Percentiles rank a stretch among this genome's conserved stretches.
phyloP scores from a whole-genome alignment of 2,888 invertebrate genomes.

The Noctua fimbriata region DNA sequence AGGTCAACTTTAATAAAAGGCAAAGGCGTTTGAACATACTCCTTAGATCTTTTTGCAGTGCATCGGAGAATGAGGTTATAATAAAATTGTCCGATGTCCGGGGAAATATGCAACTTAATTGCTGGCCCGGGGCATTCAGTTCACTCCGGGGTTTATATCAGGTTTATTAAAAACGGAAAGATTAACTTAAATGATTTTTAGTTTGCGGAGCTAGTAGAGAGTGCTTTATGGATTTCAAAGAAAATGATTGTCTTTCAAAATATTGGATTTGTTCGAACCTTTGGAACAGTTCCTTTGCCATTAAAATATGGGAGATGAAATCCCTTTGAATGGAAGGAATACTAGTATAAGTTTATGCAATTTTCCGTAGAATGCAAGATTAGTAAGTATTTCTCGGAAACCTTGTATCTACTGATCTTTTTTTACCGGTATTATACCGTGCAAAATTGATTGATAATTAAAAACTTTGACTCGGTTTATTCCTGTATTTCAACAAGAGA shows the following conservation, averaged over 20 bases:
- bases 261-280: neutral
- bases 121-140: constrained; percentile 53
- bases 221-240: neutral
- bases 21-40: constrained; percentile 52
- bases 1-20: constrained; percentile 60
- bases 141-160: constrained; percentile 15
- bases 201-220: neutral
- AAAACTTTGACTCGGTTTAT: neutral
- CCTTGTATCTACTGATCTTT: neutral
- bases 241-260: neutral
- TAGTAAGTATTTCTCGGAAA: neutral
- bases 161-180: constrained; percentile 45
- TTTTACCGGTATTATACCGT: neutral
- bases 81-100: constrained; percentile 61
- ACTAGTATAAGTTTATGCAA: neutral
- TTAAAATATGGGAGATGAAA: neutral
- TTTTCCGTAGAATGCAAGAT: neutral
- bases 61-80: constrained; percentile 56
- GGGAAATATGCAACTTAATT: constrained; percentile 69
- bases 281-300: neutral
- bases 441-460: neutral
- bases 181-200: constrained; percentile 31
- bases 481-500: neutral
- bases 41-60: constrained; percentile 53
- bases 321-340: neutral